Percentiles rank a stretch among this genome's conserved stretches.
These are phyloP conservation scores for Lithobius niger DNA, from an alignment of 1,140 invertebrate genomes.

Conservation along the genomic window DNA sequence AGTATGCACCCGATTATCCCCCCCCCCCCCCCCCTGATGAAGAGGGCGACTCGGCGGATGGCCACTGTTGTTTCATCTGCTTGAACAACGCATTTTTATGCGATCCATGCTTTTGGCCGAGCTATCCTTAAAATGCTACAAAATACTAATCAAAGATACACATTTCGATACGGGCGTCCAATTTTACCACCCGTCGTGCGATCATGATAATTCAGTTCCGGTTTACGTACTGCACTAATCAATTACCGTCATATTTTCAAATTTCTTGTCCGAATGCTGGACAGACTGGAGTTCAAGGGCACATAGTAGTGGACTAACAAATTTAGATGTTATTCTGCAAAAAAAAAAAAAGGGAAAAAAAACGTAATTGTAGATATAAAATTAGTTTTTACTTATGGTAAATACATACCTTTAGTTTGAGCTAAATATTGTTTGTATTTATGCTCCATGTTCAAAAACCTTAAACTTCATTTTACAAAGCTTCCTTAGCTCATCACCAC, in stretches of 20 bases:
- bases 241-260: slow-evolving; percentile 56
- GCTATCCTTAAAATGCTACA: background rate
- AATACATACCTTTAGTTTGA: too few relatives aligned
- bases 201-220: background rate
- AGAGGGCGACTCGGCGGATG: too few relatives aligned
- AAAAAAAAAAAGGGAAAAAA: too few relatives aligned
- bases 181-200: background rate
- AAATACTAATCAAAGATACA: background rate
- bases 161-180: background rate
- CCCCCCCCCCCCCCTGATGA: too few relatives aligned
- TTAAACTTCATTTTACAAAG: too few relatives aligned
- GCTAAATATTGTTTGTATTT: too few relatives aligned
- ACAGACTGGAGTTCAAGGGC: slow-evolving; percentile 51
- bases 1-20: too few relatives aligned
- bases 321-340: slow-evolving; percentile 46
- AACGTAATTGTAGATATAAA: too few relatives aligned
- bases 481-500: too few relatives aligned
- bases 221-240: slow-evolving; percentile 4
- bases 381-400: too few relatives aligned
- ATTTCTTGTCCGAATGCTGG: slow-evolving; percentile 31
- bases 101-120: background rate
- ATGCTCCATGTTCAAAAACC: too few relatives aligned
- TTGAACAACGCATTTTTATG: background rate
- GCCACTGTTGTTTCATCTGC: background rate
- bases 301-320: slow-evolving; percentile 55